A percentile compares a stretch with the other conserved stretches of the same genome.
Conservation (phyloP, 30 jellyfish, hydroid and myxozoan species). For the Phacellophora camtschatica region DNA sequence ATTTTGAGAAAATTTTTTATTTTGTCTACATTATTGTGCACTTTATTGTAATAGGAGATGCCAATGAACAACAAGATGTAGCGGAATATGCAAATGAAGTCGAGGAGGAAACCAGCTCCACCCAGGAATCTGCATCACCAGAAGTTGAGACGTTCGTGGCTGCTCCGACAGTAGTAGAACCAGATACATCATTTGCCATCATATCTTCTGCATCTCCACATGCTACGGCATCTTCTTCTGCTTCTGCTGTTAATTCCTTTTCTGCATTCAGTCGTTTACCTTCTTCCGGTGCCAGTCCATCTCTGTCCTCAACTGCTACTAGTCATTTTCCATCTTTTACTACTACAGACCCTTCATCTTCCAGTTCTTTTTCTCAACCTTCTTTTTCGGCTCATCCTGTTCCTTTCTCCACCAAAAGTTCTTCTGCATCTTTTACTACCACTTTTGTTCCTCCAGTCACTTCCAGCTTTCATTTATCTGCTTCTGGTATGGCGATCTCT, state of each 20-base stretch:
- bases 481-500: too few relatives aligned
- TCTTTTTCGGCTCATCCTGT: not conserved
- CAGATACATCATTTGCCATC: not conserved
- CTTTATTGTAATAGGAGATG: not conserved
- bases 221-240: too few relatives aligned
- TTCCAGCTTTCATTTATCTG: too few relatives aligned
- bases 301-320: not conserved
- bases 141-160: not conserved
- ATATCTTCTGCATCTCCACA: not conserved
- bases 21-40: too few relatives aligned
- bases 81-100: too few relatives aligned
- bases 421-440: not conserved
- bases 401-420: not conserved
- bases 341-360: not conserved
- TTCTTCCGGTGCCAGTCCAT: not conserved
- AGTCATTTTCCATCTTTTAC: not conserved
- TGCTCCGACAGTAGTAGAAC: not conserved
- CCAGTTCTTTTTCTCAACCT: not conserved
- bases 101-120: not conserved
- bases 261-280: not conserved
- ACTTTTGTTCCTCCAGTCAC: not conserved
- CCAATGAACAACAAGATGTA: not conserved
- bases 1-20: too few relatives aligned
- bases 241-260: not conserved
- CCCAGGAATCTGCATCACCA: not conserved